Evolutionary conservation across 2,797 vertebrate genomes (phyloP).

Genomic region (Darevskia nairensis): DNA sequence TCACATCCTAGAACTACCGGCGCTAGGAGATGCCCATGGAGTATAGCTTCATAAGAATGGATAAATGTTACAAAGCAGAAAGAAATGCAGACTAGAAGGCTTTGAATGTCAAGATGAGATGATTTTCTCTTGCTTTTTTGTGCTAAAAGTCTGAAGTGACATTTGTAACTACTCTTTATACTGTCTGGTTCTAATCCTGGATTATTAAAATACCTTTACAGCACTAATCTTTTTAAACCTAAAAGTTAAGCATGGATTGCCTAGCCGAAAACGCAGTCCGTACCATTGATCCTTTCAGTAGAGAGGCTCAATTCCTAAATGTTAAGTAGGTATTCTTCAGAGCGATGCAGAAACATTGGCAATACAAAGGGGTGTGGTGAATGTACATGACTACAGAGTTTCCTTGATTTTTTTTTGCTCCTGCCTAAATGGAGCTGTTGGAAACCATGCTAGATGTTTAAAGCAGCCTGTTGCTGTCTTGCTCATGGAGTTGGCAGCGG

Average conservation of each 20-base stretch:
- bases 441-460: neutral
- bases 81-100: neutral
- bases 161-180: conserved; percentile 16
- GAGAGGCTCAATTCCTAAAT: neutral
- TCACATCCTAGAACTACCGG: neutral
- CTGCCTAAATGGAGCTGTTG: neutral
- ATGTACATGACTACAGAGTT: neutral
- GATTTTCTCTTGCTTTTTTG: neutral
- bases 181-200: conserved; percentile 7
- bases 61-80: conserved; percentile 1
- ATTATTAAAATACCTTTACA: conserved; percentile 20
- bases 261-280: neutral
- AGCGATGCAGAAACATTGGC: neutral
- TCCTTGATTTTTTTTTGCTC: neutral
- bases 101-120: conserved; percentile 5
- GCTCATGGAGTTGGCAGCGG: neutral
- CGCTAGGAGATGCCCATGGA: neutral
- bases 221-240: conserved; percentile 22
- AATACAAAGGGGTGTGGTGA: neutral
- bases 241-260: conserved; percentile 32
- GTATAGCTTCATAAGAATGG: neutral
- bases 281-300: neutral
- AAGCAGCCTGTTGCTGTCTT: neutral
- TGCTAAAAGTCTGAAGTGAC: neutral
- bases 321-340: conserved; percentile 19